Percentiles rank a stretch among this genome's conserved stretches.
Conservation (phyloP, 2,797 vertebrate species). For the Neosilurus mollespiculum region DNA sequence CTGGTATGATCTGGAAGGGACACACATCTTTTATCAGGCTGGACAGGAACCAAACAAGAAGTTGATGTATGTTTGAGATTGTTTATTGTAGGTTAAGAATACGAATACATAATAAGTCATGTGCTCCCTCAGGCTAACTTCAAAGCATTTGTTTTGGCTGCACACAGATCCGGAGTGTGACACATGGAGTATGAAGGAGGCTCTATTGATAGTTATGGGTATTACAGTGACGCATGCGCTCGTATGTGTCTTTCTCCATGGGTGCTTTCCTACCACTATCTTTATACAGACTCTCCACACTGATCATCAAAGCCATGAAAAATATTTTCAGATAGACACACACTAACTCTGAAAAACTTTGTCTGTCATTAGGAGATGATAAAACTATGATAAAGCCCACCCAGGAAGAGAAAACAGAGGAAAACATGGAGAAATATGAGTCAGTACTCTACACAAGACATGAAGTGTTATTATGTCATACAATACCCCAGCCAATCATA, state of each 20-base stretch:
- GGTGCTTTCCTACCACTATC: neutral
- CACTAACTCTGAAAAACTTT: neutral
- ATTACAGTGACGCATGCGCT: neutral
- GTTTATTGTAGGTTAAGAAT: neutral
- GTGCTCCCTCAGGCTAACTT: neutral
- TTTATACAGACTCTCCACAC: neutral
- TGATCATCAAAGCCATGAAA: neutral
- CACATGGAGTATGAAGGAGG: neutral
- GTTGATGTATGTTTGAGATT: neutral
- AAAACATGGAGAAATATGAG: neutral
- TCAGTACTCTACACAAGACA: neutral
- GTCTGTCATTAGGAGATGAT: neutral
- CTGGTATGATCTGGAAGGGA: constrained; percentile 75
- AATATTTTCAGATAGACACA: neutral
- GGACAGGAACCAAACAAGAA: neutral
- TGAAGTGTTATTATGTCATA: neutral
- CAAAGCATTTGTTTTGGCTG: neutral
- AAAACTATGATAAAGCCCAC: neutral
- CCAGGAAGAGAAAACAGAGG: neutral
- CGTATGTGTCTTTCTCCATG: neutral
- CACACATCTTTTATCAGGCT: constrained; percentile 65
- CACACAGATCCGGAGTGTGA: neutral
- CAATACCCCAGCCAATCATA: neutral
- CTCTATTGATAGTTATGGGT: neutral
- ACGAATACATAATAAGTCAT: neutral